Conservation (phyloP, 1,140 invertebrate species). For the Zaprionus gabonicus region DNA sequence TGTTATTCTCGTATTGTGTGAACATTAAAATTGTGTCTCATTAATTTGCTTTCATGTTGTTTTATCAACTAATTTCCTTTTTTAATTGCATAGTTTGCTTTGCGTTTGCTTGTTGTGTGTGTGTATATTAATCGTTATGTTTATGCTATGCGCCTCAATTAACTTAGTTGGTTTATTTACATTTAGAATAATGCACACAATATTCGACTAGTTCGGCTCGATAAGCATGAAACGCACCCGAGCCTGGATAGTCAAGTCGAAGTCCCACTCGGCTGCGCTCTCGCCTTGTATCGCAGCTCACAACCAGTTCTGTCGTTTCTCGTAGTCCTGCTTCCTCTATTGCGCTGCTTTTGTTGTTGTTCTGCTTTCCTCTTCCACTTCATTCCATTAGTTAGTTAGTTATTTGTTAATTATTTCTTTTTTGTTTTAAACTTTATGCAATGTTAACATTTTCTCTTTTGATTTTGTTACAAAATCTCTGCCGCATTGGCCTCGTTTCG, state of each 20-base stretch:
- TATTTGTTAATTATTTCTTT: constrained; percentile 20
- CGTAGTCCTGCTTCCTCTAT: constrained; percentile 30
- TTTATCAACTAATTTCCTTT: constrained; percentile 28
- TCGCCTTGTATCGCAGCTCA: constrained; percentile 55
- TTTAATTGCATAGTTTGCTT: constrained; percentile 49
- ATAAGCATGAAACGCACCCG: constrained; percentile 36
- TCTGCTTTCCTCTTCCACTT: not conserved
- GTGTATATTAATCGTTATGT: constrained; percentile 37
- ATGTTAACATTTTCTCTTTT: constrained; percentile 81
- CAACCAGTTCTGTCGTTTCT: constrained; percentile 62
- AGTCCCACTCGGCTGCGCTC: constrained; percentile 34
- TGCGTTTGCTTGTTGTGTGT: constrained; percentile 21
- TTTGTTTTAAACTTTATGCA: constrained; percentile 63
- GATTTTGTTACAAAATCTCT: constrained; percentile 77
- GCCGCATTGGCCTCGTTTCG: constrained; percentile 50
- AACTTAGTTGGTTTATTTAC: constrained; percentile 71
- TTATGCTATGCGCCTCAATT: constrained; percentile 44
- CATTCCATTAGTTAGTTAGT: constrained; percentile 16
- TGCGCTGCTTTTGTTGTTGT: constrained; percentile 34
- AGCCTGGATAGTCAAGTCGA: constrained; percentile 21
- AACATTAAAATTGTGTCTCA: constrained; percentile 73
- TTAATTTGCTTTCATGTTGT: constrained; percentile 46
- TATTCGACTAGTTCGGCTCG: constrained; percentile 57
- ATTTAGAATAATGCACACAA: constrained; percentile 80
- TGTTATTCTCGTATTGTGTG: constrained; percentile 46